A percentile compares a stretch with the other conserved stretches of the same genome.
phyloP scores from a whole-genome alignment of 1,140 invertebrate genomes.

The Drosophila miranda region DNA sequence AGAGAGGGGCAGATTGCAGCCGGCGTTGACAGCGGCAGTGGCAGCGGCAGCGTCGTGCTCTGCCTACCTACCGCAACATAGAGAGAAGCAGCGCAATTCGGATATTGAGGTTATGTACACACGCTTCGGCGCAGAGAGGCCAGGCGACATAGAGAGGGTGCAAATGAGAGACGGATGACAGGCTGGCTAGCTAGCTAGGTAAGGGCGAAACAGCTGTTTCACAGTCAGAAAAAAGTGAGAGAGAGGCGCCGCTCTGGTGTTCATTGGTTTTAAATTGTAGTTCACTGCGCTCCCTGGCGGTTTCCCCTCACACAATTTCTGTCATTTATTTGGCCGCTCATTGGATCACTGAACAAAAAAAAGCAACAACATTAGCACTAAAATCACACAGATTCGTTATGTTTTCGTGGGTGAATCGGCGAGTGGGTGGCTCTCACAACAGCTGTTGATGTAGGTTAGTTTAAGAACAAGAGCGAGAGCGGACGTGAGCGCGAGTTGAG shows the following conservation, averaged over 20 bases:
- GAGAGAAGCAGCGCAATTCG: conserved; percentile 26
- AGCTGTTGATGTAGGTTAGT: conserved; percentile 81
- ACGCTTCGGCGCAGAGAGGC: conserved; percentile 59
- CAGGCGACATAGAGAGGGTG: background rate
- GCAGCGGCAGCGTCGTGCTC: conserved; percentile 19
- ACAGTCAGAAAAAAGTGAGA: conserved; percentile 11
- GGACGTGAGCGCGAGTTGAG: conserved; percentile 4
- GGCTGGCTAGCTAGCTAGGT: too few relatives aligned
- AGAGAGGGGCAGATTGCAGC: conserved; percentile 6
- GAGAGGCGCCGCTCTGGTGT: conserved; percentile 9
- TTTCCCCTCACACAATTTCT: too few relatives aligned
- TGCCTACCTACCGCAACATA: conserved; percentile 72
- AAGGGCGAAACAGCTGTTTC: conserved; percentile 26
- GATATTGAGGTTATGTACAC: conserved; percentile 74
- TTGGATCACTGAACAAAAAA: conserved; percentile 10
- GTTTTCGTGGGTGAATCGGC: conserved; percentile 30
- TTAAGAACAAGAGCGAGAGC: conserved; percentile 23
- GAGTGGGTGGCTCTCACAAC: conserved; percentile 45
- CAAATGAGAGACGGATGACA: conserved; percentile 28
- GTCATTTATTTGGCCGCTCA: background rate
- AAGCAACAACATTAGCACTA: conserved; percentile 19
- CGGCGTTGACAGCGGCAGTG: conserved; percentile 20
- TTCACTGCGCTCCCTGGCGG: too few relatives aligned
- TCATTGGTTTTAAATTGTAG: conserved; percentile 34
- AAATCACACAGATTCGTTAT: background rate